Percentiles rank a stretch among this genome's conserved stretches.
phyloP scores from a whole-genome alignment of 1,140 invertebrate genomes.

The Geopemphigus sp. region DNA sequence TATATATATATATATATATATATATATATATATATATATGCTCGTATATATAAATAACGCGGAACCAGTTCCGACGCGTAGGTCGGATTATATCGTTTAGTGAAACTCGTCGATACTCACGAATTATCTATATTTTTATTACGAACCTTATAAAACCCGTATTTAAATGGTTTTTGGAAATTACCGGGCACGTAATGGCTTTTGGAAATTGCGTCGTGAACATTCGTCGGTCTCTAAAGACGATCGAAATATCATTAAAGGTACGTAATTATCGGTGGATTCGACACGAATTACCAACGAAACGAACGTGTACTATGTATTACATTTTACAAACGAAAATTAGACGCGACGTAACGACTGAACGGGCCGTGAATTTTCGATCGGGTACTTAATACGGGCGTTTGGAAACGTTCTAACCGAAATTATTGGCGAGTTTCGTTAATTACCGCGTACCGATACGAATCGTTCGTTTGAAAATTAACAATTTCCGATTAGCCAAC shows the following conservation, averaged over 20 bases:
- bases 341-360: no score
- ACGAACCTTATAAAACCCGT: not conserved
- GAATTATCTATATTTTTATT: not conserved
- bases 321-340: not conserved
- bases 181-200: not conserved
- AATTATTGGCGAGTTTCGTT: no score
- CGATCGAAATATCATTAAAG: not conserved
- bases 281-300: not conserved
- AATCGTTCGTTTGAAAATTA: no score
- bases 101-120: conserved; percentile 6
- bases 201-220: conserved; percentile 12
- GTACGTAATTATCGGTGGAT: not conserved
- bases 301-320: not conserved
- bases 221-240: not conserved
- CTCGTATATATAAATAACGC: no score
- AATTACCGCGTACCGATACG: no score
- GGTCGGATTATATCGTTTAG: conserved; percentile 19
- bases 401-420: no score
- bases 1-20: no score
- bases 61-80: conserved; percentile 33
- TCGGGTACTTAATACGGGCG: no score
- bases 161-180: conserved; percentile 27
- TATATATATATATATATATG: no score
- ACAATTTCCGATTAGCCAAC: no score
- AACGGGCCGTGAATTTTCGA: no score